Evolutionary conservation across 2,888 invertebrate species (phyloP).

Genomic region (Hypselothyrea guttata): DNA sequence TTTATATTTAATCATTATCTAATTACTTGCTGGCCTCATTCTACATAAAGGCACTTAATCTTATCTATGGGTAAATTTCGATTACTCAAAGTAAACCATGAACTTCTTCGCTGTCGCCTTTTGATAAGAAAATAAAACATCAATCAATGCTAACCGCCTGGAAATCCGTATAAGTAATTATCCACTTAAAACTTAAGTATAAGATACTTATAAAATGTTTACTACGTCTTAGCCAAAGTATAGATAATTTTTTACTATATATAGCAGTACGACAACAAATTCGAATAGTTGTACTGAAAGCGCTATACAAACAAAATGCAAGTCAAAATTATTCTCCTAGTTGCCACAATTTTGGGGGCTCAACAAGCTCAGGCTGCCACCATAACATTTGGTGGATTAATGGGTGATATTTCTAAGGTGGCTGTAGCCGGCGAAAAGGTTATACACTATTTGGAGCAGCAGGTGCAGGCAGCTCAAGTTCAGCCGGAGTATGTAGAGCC

Average conservation of each 20-base stretch:
- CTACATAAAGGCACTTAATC: no score
- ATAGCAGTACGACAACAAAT: conserved; percentile 25
- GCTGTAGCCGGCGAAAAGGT: conserved; percentile 41
- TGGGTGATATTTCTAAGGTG: conserved; percentile 42
- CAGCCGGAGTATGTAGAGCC: background rate
- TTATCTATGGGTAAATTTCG: background rate
- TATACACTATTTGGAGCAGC: conserved; percentile 30
- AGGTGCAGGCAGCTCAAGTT: background rate
- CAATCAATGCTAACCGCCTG: conserved; percentile 24
- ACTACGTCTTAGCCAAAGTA: conserved; percentile 17
- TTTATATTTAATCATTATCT: background rate
- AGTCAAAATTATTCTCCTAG: conserved; percentile 28
- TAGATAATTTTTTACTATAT: background rate
- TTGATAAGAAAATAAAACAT: conserved; percentile 24
- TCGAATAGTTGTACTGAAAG: conserved; percentile 38
- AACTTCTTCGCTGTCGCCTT: background rate
- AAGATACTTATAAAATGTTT: conserved; percentile 1
- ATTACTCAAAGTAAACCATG: background rate
- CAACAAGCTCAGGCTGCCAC: conserved; percentile 32
- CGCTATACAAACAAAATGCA: conserved; percentile 42
- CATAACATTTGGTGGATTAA: conserved; percentile 25
- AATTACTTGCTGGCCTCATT: background rate
- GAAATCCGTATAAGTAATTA: conserved; percentile 4
- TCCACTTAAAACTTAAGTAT: conserved; percentile 12
- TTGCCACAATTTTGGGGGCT: conserved; percentile 30